These are phyloP conservation scores for Pseudorasbora parva DNA, from an alignment of 2,113 vertebrate genomes.

Conservation along the genomic window DNA sequence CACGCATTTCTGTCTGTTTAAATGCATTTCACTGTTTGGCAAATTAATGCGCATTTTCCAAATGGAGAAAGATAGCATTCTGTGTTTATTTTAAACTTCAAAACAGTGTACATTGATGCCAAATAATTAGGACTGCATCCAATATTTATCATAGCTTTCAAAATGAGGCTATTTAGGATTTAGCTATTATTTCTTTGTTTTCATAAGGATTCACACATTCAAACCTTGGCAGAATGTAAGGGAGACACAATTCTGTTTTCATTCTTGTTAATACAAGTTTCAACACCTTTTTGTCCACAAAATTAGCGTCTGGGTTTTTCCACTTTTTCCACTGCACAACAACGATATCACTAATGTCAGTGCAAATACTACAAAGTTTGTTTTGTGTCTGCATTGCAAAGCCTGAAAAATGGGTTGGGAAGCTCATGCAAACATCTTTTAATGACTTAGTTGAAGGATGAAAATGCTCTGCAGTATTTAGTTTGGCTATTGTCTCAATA, in stretches of 20 bases:
- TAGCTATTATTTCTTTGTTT: background rate
- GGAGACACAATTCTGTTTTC: background rate
- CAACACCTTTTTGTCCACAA: background rate
- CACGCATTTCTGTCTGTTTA: background rate
- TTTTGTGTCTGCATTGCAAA: conserved; percentile 27
- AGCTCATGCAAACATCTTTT: conserved; percentile 7
- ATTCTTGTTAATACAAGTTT: conserved; percentile 9
- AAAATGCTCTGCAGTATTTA: background rate
- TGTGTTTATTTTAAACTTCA: background rate
- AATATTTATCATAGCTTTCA: conserved; percentile 12
- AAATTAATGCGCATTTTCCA: background rate
- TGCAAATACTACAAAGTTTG: conserved; percentile 14
- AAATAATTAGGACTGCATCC: background rate
- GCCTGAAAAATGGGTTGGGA: background rate
- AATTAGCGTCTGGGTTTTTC: background rate
- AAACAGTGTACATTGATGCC: background rate
- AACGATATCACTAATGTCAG: background rate
- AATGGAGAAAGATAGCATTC: background rate
- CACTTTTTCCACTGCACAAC: background rate
- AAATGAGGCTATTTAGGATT: background rate
- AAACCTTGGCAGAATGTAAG: background rate
- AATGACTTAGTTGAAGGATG: background rate
- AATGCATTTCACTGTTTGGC: background rate
- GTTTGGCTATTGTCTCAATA: background rate
- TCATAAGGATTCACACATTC: background rate